Evolutionary conservation across 2,888 invertebrate genomes (phyloP).

Genomic region (Campaea margaritaria): DNA sequence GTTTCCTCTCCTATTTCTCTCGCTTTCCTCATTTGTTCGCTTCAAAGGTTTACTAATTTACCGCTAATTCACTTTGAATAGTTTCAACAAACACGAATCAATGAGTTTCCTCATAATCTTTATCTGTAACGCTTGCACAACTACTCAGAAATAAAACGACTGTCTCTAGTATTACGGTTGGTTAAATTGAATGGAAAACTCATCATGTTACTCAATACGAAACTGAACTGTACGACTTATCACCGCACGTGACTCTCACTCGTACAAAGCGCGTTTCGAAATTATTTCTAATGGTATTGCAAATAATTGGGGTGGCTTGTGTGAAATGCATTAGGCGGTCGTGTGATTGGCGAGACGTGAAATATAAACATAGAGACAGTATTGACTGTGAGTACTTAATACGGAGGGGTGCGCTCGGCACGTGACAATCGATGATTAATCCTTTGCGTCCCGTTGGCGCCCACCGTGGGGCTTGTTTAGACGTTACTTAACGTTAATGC

Average conservation of each 20-base stretch:
- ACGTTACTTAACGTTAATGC: constrained; percentile 42
- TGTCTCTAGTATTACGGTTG: constrained; percentile 9
- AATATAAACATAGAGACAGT: constrained; percentile 64
- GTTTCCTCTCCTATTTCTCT: constrained; percentile 46
- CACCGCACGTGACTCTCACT: constrained; percentile 34
- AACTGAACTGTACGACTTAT: constrained; percentile 32
- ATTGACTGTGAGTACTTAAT: constrained; percentile 48
- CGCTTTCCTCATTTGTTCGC: constrained; percentile 30
- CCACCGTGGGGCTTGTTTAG: constrained; percentile 47
- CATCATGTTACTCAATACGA: constrained; percentile 20
- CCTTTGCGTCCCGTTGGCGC: constrained; percentile 47
- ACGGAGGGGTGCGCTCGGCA: constrained; percentile 43
- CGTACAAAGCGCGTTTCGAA: constrained; percentile 19
- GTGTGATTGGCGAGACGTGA: constrained; percentile 57
- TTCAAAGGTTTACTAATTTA: constrained; percentile 25
- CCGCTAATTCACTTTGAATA: constrained; percentile 25
- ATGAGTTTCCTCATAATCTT: constrained; percentile 16
- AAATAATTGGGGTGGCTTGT: constrained; percentile 37
- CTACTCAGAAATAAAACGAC: constrained; percentile 8
- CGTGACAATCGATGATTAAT: constrained; percentile 43
- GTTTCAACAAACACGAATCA: constrained; percentile 20
- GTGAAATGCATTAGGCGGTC: constrained; percentile 28
- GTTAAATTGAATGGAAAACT: constrained; percentile 21
- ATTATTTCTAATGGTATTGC: constrained; percentile 37
- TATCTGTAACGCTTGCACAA: constrained; percentile 23